These are phyloP conservation scores for Apogon hyalosoma DNA, from an alignment of 2,797 vertebrate genomes.

Conservation along the genomic window DNA sequence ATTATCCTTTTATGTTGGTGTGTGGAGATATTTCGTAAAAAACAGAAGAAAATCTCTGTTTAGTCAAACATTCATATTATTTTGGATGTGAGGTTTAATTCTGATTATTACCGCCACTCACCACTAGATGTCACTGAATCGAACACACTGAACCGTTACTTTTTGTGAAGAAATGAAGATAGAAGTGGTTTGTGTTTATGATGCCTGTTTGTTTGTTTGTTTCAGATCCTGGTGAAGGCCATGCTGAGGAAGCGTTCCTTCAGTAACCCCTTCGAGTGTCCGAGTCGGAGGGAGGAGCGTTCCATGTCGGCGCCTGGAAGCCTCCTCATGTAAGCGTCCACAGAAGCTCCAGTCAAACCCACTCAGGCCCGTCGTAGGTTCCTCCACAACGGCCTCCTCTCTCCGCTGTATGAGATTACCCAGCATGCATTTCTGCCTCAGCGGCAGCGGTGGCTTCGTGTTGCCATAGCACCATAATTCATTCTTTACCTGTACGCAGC, in stretches of 20 bases:
- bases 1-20: too few relatives aligned
- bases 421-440: conserved; percentile 36
- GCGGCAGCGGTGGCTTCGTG: conserved; percentile 57
- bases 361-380: not conserved
- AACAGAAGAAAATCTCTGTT: too few relatives aligned
- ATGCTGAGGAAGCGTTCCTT: conserved; percentile 98
- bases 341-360: not conserved
- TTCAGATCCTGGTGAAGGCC: conserved; percentile 95
- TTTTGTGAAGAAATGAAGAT: too few relatives aligned
- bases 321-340: conserved; percentile 88
- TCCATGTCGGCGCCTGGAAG: conserved; percentile 95
- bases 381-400: too few relatives aligned
- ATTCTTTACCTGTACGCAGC: conserved; percentile 62
- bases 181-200: too few relatives aligned
- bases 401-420: conserved; percentile 58
- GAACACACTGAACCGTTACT: too few relatives aligned
- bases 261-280: conserved; percentile 93
- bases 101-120: too few relatives aligned
- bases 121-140: too few relatives aligned
- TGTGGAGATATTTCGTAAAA: too few relatives aligned
- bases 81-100: too few relatives aligned
- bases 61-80: too few relatives aligned
- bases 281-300: conserved; percentile 87
- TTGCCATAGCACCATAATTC: conserved; percentile 79
- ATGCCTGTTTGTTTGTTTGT: not conserved